These are phyloP conservation scores for Tetrapedia diversipes DNA, from an alignment of 2,888 invertebrate genomes.

Conservation along the genomic window DNA sequence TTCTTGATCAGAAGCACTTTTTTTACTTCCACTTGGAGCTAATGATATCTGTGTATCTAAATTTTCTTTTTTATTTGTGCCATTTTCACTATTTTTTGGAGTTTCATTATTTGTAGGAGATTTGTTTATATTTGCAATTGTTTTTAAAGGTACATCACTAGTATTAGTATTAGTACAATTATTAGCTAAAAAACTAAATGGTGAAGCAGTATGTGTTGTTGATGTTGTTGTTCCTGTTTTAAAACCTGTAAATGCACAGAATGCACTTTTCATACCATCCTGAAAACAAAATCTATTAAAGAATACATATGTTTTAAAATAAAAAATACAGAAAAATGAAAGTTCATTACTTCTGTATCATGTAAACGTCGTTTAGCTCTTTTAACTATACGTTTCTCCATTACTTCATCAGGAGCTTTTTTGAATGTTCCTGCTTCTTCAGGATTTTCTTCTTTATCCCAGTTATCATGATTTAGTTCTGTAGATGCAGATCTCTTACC, in stretches of 20 bases:
- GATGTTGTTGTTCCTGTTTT: slow-evolving; percentile 82
- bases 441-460: slow-evolving; percentile 90
- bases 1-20: slow-evolving; percentile 57
- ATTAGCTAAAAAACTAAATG: slow-evolving; percentile 87
- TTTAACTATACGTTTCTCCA: slow-evolving; percentile 91
- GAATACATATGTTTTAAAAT: slow-evolving; percentile 55
- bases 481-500: slow-evolving; percentile 89
- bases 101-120: slow-evolving; percentile 69
- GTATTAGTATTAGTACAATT: slow-evolving; percentile 85
- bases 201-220: slow-evolving; percentile 71
- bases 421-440: slow-evolving; percentile 91
- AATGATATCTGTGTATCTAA: slow-evolving; percentile 39
- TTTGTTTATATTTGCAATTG: slow-evolving; percentile 54
- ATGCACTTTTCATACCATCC: slow-evolving; percentile 85
- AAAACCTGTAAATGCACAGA: slow-evolving; percentile 86
- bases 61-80: slow-evolving; percentile 43
- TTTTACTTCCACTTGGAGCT: slow-evolving; percentile 46
- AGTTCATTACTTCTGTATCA: slow-evolving; percentile 56
- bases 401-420: slow-evolving; percentile 87
- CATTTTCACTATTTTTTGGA: slow-evolving; percentile 57
- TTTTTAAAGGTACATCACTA: slow-evolving; percentile 30
- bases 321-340: background rate
- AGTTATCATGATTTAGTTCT: slow-evolving; percentile 92
- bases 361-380: slow-evolving; percentile 89
- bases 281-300: slow-evolving; percentile 64